A percentile compares a stretch with the other conserved stretches of the same genome.
phyloP scores from a whole-genome alignment of 2,113 vertebrate species.

The Leptodactylus fuscus region DNA sequence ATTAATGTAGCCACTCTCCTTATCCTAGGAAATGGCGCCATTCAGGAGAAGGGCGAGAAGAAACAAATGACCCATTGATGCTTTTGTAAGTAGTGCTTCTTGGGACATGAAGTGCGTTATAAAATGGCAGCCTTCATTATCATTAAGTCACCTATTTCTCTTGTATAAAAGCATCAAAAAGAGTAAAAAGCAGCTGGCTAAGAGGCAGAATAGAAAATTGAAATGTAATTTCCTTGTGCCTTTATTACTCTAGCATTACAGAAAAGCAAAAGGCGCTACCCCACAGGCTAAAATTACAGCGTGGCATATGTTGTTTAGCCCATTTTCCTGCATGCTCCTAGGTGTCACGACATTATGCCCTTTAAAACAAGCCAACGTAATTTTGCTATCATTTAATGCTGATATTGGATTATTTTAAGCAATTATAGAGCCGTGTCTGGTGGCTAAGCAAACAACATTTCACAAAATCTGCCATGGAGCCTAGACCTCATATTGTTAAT shows the following conservation, averaged over 20 bases:
- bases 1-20: background rate
- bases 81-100: conserved; percentile 38
- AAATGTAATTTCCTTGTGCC: conserved; percentile 50
- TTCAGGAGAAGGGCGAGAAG: background rate
- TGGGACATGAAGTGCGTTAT: conserved; percentile 13
- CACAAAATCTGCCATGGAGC: background rate
- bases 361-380: conserved; percentile 8
- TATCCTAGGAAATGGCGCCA: background rate
- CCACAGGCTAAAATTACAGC: conserved; percentile 40
- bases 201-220: conserved; percentile 52
- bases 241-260: conserved; percentile 49
- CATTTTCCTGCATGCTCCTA: conserved; percentile 31
- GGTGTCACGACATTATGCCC: conserved; percentile 36
- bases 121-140: conserved; percentile 53
- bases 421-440: background rate
- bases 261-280: conserved; percentile 32
- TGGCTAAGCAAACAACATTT: background rate
- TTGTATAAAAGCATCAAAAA: conserved; percentile 52
- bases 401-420: conserved; percentile 20
- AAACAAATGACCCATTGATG: conserved; percentile 31
- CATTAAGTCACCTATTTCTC: conserved; percentile 46
- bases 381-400: conserved; percentile 7
- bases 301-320: conserved; percentile 20
- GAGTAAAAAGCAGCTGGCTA: conserved; percentile 44
- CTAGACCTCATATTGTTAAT: conserved; percentile 57